Evolutionary conservation across 2,113 vertebrate genomes (phyloP), one percentile per base, ranked within the genome.

Genomic region (Ophthalmolycus amberensis): DNA sequence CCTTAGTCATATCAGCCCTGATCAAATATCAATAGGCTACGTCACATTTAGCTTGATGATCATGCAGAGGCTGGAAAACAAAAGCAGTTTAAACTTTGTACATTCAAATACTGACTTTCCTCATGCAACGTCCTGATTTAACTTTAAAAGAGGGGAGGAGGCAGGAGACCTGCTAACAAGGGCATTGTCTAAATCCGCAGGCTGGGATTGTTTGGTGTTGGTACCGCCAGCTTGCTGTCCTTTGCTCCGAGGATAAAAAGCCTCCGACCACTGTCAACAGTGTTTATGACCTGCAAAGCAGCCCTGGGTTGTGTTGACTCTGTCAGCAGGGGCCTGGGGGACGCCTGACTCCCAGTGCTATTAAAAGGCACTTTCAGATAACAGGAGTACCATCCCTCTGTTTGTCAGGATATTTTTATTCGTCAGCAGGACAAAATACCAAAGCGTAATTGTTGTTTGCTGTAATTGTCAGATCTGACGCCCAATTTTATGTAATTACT

Each of bases 201-300:
- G 27, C 84, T 88, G 85, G 73, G 85, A 52, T 76, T 90, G 89
- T 90, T 89, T 87, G 83, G 67, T 70, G 78, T 85, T 73, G 80
- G 82, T 80, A 76, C 83, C 71, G 42, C 65, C 50, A 62, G 79
- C 84, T 83, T 75, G 66, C 76, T 84, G 85, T 88, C 85, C 81
- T 85, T 87, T 75, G 85, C 80, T 77, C 62, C 18, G 86, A 83
- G 86, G 88, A 87, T 87, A 91, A 93, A 89, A 82, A 89, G 89
- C 91, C 88, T 79, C 66, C 12, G 80, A 88, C 84, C 88, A 89
- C 82, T 90, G 92, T 92, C 88, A 90, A 62, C 87, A 88, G 89
- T 92, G 93, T 95, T 95, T 95, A 95, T 86, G 90, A 88, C 87
- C 91, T 89, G 94, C 90, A 88, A 92, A 90, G 87, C 88, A 76